Conservation (phyloP, 2,113 vertebrate genomes). For the Sardina pilchardus region DNA sequence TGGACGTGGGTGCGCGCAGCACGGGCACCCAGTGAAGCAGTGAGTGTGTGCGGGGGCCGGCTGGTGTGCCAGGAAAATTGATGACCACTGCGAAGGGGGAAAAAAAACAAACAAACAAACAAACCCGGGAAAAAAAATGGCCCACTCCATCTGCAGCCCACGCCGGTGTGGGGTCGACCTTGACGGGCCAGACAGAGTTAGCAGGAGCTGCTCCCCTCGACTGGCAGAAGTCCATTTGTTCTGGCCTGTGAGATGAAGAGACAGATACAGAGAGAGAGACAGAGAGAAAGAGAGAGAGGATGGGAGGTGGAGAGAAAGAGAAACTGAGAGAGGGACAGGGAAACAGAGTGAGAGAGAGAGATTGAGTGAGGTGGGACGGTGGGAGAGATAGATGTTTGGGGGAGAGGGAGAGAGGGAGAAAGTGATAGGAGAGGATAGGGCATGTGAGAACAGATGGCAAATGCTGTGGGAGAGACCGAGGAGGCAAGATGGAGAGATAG, state of each 20-base stretch:
- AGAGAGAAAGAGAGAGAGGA: constrained; percentile 24
- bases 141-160: constrained; percentile 6
- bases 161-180: constrained; percentile 56
- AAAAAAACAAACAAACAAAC: neutral
- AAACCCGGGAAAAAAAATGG: constrained; percentile 30
- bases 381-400: neutral
- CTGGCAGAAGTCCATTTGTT: constrained; percentile 1
- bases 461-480: neutral
- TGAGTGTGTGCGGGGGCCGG: constrained; percentile 18
- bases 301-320: constrained; percentile 29
- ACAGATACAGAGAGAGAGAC: constrained; percentile 2
- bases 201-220: constrained; percentile 37
- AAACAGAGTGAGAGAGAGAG: neutral
- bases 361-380: constrained; percentile 20
- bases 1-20: neutral
- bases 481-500: neutral
- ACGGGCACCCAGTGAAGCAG: constrained; percentile 1
- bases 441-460: neutral
- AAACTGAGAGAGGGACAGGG: neutral
- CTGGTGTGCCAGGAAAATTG: constrained; percentile 40
- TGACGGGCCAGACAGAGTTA: constrained; percentile 58
- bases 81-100: constrained; percentile 24
- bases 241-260: neutral
- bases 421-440: neutral
- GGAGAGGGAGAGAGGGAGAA: constrained; percentile 20